These are phyloP conservation scores for Bombus ignitus DNA, from an alignment of 1,140 invertebrate genomes.

Conservation along the genomic window DNA sequence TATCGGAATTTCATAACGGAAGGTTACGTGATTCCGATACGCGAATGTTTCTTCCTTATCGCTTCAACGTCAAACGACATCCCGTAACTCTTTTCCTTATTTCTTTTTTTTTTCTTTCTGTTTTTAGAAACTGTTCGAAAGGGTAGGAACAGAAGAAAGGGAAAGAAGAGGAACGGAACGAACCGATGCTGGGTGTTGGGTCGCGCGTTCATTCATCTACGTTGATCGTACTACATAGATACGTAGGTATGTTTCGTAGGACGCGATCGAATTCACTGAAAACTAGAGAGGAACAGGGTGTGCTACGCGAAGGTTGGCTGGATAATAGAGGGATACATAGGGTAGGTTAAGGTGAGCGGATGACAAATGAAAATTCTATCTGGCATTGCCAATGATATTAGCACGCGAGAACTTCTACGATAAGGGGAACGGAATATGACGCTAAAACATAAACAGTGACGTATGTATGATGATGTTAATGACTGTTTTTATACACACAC, in stretches of 20 bases:
- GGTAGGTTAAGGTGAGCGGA: slow-evolving; percentile 1
- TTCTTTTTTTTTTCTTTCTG: neutral
- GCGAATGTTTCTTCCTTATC: neutral
- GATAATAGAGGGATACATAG: neutral
- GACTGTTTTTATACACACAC: slow-evolving; percentile 65
- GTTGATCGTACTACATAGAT: neutral
- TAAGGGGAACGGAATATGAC: slow-evolving; percentile 58
- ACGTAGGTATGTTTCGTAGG: neutral
- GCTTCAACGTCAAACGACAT: neutral
- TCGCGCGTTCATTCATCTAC: neutral
- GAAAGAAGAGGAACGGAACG: neutral
- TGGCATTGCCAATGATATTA: slow-evolving; percentile 34
- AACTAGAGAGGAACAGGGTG: slow-evolving; percentile 28
- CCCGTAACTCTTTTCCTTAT: too few relatives aligned
- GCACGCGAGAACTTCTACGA: slow-evolving; percentile 27
- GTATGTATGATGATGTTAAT: slow-evolving; percentile 71
- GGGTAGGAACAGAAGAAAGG: neutral
- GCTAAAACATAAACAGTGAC: slow-evolving; percentile 68
- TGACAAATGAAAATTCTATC: slow-evolving; percentile 37
- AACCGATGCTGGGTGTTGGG: neutral
- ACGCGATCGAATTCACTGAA: slow-evolving; percentile 9
- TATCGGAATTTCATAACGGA: too few relatives aligned
- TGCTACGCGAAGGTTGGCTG: neutral
- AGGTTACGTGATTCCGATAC: too few relatives aligned
- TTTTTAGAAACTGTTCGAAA: neutral